Evolutionary conservation across 2,113 vertebrate species (phyloP), one percentile per base, ranked within the genome.

Genomic region (Gobio gobio): DNA sequence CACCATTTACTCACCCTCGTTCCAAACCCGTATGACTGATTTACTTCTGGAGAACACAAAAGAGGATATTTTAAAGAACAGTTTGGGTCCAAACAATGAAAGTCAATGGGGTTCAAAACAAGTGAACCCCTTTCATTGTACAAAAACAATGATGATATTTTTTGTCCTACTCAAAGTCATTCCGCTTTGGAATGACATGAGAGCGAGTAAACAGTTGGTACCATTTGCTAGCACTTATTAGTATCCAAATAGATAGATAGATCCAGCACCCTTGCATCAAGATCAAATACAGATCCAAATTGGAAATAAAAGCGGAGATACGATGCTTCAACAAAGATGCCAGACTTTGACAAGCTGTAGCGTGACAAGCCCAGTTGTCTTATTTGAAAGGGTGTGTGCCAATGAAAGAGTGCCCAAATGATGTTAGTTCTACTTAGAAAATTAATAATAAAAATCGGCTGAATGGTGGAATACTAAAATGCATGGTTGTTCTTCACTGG

Each of bases 211-310:
- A 47, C 24, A 45, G 13, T 47, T 47, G 43, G 70, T 74, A 20
- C 12, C 22, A 74, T 74, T 74, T 74, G 70, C 43, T 16, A 74
- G 40, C 68, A 43, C 20, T 72, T 72, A 12, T 43, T 70, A n/a
- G 40, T 22, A 40, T n/a, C n/a, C n/a, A n/a, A n/a, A n/a, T n/a
- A n/a, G n/a, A n/a, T n/a, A n/a, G n/a, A n/a, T n/a, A n/a, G 70
- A 73, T 73, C 70, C 70, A 73, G 43, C 70, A 73, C 22, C 43
- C 43, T 73, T 24, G 43, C 43, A 43, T 47, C n/a, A 73, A 73
- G 40, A 47, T 5, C 43, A 47, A 70, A 43, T 43, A 70, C 66
- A 5, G 66, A 73, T 73, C 70, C 70, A 73, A 73, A 73, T 13
- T 47, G 43, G 68, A 72, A n/a, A 72, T 72, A n/a, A 72, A 72